Percentiles rank a stretch among this genome's conserved stretches.
Evolutionary conservation across 2,797 vertebrate species (phyloP).

Genomic region (Leuciscus waleckii): DNA sequence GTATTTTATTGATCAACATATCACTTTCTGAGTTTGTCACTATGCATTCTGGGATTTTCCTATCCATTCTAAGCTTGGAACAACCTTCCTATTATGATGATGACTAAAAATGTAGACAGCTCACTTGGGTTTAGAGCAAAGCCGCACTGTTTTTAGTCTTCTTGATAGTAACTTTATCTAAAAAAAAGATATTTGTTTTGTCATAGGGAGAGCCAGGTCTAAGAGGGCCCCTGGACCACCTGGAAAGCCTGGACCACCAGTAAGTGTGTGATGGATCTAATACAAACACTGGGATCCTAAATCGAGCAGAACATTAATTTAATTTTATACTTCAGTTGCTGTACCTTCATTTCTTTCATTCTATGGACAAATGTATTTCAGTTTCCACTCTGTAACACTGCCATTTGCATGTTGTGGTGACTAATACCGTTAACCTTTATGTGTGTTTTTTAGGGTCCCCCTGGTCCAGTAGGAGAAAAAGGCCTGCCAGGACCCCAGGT

Average conservation of each 20-base stretch:
- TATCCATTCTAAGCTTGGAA: neutral
- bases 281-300: neutral
- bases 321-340: neutral
- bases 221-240: slow-evolving; percentile 76
- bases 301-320: neutral
- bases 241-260: slow-evolving; percentile 83
- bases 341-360: neutral
- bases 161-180: neutral
- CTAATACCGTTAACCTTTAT: slow-evolving; percentile 9
- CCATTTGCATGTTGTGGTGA: neutral
- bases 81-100: neutral
- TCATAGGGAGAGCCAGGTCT: slow-evolving; percentile 81
- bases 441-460: slow-evolving; percentile 74
- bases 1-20: neutral
- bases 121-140: neutral
- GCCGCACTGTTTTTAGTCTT: neutral
- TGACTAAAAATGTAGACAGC: neutral
- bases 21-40: neutral
- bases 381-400: neutral
- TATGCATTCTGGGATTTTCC: neutral
- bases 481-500: slow-evolving; percentile 84
- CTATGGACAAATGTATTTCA: neutral
- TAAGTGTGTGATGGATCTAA: slow-evolving; percentile 64
- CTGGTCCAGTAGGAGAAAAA: slow-evolving; percentile 79
- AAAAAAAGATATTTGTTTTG: neutral